Evolutionary conservation across 2,113 vertebrate genomes (phyloP), one percentile per base, ranked within the genome.

Genomic region (Hypocryptadius cinnamomeus): DNA sequence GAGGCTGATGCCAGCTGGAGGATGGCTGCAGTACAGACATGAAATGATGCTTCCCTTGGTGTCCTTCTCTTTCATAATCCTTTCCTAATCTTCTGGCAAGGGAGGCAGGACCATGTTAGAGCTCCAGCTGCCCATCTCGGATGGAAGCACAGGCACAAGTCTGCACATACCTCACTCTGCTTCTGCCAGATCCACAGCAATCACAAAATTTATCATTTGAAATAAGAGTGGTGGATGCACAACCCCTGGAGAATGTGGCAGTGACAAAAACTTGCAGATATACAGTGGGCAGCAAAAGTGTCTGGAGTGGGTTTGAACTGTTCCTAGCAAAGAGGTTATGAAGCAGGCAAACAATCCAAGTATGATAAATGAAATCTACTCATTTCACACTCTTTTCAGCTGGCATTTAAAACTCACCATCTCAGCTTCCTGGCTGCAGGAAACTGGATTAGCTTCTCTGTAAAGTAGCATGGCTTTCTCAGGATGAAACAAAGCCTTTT

Each of bases 61-160:
- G 50, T 82, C 42, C n/a, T 54, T 65, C 72, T 85, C 88, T 65
- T 89, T 42, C 66, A 42, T 73, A 91, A 95, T 94, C 74, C 81
- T 83, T 80, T 47, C 54, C 85, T 85, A 94, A 94, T 91, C 87
- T 89, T 35, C 71, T 94, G 81, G 92, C 85, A 56, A 69, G 74
- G 61, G 76, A 82, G 65, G 63, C 54, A 82, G 86, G 35, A 73
- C 63, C 42, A 21, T 22, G 53, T 66, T 13, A 82, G 44, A 91
- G 39, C 59, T 82, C 42, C 92, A 87, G 57, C 74, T 95, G 77
- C 45, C 73, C 45, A 25, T 82, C 59, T 87, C 0, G 0, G 21
- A 12, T 69, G 66, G 73, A 35, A 79, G 40, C 16, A 73, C 48
- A 80, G 65, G 45, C 73, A 79, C 20, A 85, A 82, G 19, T 44